Evolutionary conservation across 2,888 invertebrate genomes (phyloP), one percentile per base, ranked within the genome.

Genomic region (Reticulitermes lucifugus): DNA sequence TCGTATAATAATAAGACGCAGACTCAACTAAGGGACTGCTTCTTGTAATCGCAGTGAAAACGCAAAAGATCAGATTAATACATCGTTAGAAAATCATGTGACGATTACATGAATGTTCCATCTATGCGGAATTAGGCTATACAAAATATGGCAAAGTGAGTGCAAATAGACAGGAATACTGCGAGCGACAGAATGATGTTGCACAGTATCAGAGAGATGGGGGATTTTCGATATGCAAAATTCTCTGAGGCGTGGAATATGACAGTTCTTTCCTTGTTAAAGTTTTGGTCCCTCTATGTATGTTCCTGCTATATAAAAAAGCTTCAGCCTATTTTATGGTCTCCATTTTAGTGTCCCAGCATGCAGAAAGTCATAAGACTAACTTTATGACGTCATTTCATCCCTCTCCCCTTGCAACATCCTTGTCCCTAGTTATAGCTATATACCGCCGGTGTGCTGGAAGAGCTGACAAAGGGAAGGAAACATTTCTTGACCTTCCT

Each of bases 331-430:
- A 81, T 81, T 81, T 81, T 81, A 81, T 81, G 81, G 70, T 81
- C 81, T 81, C 81, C 81, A 81, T 81, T 81, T 81, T 81, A 81
- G 81, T 81, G 81, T 81, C 81, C 70, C 81, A 81, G 81, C 81
- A 81, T 81, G 81, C 81, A 81, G 81, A 81, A 81, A 81, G 81
- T 22, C 81, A 46, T 81, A 81, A 81, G 81, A 70, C 81, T 81
- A 81, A 81, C 81, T 81, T 81, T 81, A 81, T 81, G 81, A 46
- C 70, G 70, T 81, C 81, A 70, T 81, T 81, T 81, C 81, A 46
- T 21, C n/a, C 22, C 65, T 25, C 65, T 43, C 25, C 43, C 60
- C n/a, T 43, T 65, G 22, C 21, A 65, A 59, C 65, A 14, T 81
- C 70, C 65, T 43, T 77, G 77, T 77, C 73, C 41, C 12, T 9